Conservation (phyloP, 2,113 vertebrate genomes). For the Pungitius pungitius region DNA sequence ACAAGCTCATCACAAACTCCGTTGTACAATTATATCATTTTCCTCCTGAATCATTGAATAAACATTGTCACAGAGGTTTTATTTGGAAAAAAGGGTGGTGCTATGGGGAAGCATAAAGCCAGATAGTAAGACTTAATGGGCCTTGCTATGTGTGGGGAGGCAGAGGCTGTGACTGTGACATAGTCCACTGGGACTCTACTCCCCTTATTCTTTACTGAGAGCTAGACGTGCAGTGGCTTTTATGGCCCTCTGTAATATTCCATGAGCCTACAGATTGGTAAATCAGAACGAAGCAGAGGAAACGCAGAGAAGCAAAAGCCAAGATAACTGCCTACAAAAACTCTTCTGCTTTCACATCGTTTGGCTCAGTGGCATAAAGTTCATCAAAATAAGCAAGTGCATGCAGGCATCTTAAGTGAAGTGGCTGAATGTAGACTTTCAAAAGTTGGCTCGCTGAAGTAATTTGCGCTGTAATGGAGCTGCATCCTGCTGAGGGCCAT, state of each 20-base stretch:
- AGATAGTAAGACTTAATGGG: slow-evolving; percentile 74
- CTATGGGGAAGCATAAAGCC: slow-evolving; percentile 39
- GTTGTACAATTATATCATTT: slow-evolving; percentile 35
- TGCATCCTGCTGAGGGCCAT: slow-evolving; percentile 45
- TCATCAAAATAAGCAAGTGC: slow-evolving; percentile 57
- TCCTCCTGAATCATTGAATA: slow-evolving; percentile 65
- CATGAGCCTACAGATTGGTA: slow-evolving; percentile 67
- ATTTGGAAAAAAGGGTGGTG: slow-evolving; percentile 23
- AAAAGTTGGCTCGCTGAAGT: slow-evolving; percentile 54
- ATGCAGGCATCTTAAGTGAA: slow-evolving; percentile 63
- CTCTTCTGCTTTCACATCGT: slow-evolving; percentile 26
- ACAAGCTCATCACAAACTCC: slow-evolving; percentile 35
- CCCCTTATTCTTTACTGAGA: slow-evolving; percentile 38
- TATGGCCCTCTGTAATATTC: slow-evolving; percentile 74
- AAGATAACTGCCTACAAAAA: slow-evolving; percentile 39
- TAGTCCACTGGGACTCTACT: slow-evolving; percentile 60
- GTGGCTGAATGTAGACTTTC: slow-evolving; percentile 51
- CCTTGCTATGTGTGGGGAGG: slow-evolving; percentile 63
- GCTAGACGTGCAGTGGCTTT: slow-evolving; percentile 59
- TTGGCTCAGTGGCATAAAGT: slow-evolving; percentile 57
- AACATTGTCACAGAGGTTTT: slow-evolving; percentile 54
- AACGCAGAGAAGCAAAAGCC: slow-evolving; percentile 30
- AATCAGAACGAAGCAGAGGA: slow-evolving; percentile 55
- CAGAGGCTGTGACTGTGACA: slow-evolving; percentile 56
- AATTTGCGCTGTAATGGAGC: slow-evolving; percentile 63